Evolutionary conservation across 2,888 invertebrate species (phyloP).

Genomic region (Drosophila demipolita): DNA sequence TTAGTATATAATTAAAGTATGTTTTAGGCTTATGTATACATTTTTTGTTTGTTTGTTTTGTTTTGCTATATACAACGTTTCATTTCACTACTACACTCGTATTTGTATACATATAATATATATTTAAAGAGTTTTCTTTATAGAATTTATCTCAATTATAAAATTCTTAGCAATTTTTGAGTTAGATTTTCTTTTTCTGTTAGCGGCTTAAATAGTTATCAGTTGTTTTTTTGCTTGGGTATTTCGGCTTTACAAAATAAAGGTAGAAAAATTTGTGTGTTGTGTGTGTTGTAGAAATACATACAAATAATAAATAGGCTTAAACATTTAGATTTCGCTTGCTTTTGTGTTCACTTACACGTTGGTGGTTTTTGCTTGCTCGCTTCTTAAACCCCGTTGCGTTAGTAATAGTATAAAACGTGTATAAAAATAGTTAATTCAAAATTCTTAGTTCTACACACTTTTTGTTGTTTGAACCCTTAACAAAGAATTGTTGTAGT

Average conservation of each 20-base stretch:
- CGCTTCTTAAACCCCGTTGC: not conserved
- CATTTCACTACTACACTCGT: constrained; percentile 54
- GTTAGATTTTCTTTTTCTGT: constrained; percentile 27
- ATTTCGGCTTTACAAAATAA: constrained; percentile 60
- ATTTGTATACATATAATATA: constrained; percentile 22
- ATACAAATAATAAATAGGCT: constrained; percentile 77
- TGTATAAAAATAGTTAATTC: constrained; percentile 74
- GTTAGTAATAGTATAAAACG: constrained; percentile 48
- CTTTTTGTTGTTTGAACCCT: constrained; percentile 29
- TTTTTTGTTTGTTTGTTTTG: constrained; percentile 2
- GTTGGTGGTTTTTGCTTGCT: constrained; percentile 7
- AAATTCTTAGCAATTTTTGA: constrained; percentile 65
- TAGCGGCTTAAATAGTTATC: constrained; percentile 61
- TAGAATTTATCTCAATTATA: constrained; percentile 37
- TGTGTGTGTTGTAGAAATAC: constrained; percentile 58
- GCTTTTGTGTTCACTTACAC: constrained; percentile 33
- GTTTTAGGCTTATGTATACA: constrained; percentile 38
- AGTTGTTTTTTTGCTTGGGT: constrained; percentile 46
- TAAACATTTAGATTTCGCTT: constrained; percentile 61
- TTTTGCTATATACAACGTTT: constrained; percentile 64
- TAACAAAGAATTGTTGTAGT: constrained; percentile 51
- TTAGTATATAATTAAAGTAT: constrained; percentile 30
- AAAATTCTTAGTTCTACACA: constrained; percentile 64
- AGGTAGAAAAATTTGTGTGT: constrained; percentile 65
- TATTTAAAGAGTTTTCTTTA: constrained; percentile 29